Percentiles rank a stretch among this genome's conserved stretches.
phyloP scores from a whole-genome alignment of 2,888 invertebrate genomes.

The Tetragonula carbonaria region DNA sequence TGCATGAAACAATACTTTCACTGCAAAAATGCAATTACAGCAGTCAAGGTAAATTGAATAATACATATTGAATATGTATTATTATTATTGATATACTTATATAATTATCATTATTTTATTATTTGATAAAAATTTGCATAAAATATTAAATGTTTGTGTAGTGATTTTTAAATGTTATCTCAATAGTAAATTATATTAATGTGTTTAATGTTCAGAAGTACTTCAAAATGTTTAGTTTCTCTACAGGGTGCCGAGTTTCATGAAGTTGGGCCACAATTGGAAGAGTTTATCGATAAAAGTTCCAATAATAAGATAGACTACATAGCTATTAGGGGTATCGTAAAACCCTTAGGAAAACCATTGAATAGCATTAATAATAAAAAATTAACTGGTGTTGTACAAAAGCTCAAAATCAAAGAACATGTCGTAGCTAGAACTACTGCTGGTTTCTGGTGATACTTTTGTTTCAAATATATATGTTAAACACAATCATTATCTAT shows the following conservation, averaged over 20 bases:
- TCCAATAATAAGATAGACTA: constrained; percentile 89
- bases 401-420: constrained; percentile 92
- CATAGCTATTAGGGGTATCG: constrained; percentile 90
- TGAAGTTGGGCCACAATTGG: constrained; percentile 88
- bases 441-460: constrained; percentile 90
- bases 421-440: constrained; percentile 93
- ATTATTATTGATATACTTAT: background rate
- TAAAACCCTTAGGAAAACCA: constrained; percentile 90
- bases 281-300: constrained; percentile 87
- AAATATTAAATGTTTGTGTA: background rate
- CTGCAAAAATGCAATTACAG: constrained; percentile 89
- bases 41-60: constrained; percentile 89
- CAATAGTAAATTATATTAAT: background rate
- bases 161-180: background rate
- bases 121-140: background rate
- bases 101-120: background rate
- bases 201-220: constrained; percentile 28
- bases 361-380: constrained; percentile 90
- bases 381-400: constrained; percentile 91
- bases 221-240: constrained; percentile 43
- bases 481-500: background rate
- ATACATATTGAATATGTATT: too few relatives aligned
- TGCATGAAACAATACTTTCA: constrained; percentile 91
- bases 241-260: constrained; percentile 89
- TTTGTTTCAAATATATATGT: background rate